phyloP scores from a whole-genome alignment of 2,797 vertebrate species.

The Phylloscopus collybita region DNA sequence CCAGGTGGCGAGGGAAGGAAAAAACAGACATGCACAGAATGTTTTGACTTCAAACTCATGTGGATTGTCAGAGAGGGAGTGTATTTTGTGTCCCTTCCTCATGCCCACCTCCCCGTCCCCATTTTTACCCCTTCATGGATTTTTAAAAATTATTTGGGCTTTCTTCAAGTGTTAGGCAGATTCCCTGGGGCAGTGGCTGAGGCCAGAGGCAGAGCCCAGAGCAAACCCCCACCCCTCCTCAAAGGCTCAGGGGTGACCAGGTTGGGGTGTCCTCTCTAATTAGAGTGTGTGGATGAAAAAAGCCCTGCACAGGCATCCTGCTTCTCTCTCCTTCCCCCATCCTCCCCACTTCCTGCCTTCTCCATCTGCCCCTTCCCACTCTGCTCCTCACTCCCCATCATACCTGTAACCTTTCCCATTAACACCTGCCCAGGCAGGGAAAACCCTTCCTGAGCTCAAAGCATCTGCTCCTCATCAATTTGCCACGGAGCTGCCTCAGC shows the following conservation, averaged over 20 bases:
- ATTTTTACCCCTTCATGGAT: not conserved
- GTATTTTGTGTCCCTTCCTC: conserved; percentile 40
- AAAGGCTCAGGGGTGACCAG: not conserved
- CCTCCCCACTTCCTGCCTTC: not conserved
- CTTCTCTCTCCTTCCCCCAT: not conserved
- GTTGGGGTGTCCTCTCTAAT: not conserved
- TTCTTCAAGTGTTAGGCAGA: not conserved
- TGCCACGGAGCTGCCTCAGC: conserved; percentile 50
- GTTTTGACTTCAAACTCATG: conserved; percentile 73
- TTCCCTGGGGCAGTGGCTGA: not conserved
- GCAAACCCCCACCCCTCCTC: not conserved
- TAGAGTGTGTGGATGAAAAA: not conserved
- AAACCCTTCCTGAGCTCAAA: conserved; percentile 65
- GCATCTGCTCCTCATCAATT: conserved; percentile 68
- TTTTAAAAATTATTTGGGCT: not conserved
- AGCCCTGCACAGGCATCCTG: not conserved
- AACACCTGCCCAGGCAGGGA: not conserved
- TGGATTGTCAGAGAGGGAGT: conserved; percentile 54
- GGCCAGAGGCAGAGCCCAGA: not conserved
- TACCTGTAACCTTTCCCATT: conserved; percentile 30
- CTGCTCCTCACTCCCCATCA: not conserved
- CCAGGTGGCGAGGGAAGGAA: conserved; percentile 59
- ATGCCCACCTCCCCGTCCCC: not conserved
- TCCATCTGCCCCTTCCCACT: not conserved
- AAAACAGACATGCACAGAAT: conserved; percentile 68